A percentile compares a stretch with the other conserved stretches of the same genome.
Conservation (phyloP, 1,140 invertebrate genomes). For the Hestina assimilis region DNA sequence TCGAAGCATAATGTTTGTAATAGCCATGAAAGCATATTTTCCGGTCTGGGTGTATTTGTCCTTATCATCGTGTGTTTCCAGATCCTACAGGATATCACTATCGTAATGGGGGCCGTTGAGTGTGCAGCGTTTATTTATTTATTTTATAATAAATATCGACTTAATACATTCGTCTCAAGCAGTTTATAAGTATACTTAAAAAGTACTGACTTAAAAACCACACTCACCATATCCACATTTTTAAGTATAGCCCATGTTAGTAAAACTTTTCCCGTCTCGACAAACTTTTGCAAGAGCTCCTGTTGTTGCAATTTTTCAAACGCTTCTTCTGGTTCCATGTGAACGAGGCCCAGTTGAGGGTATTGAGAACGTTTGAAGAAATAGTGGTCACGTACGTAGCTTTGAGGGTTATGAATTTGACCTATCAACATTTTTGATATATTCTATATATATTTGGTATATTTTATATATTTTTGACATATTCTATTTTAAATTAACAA, state of each 20-base stretch:
- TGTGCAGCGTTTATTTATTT: too few species aligned
- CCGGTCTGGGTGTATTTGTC: background rate
- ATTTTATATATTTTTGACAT: too few species aligned
- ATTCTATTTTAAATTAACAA: background rate
- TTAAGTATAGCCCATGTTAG: slow-evolving; percentile 94
- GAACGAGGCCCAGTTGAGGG: slow-evolving; percentile 96
- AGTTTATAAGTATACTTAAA: background rate
- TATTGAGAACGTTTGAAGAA: slow-evolving; percentile 99
- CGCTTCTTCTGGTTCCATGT: slow-evolving; percentile 95
- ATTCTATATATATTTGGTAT: background rate
- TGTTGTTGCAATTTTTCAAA: slow-evolving; percentile 95
- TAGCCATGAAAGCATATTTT: too few species aligned
- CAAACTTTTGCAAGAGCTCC: slow-evolving; percentile 95
- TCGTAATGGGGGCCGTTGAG: too few species aligned
- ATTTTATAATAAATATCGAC: too few species aligned
- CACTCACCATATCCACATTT: slow-evolving; percentile 90
- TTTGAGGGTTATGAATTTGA: slow-evolving; percentile 95
- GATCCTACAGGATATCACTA: too few species aligned
- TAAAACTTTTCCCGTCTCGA: slow-evolving; percentile 97
- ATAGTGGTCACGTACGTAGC: slow-evolving; percentile 98
- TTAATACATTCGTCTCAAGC: too few species aligned
- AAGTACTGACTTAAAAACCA: background rate
- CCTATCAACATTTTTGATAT: slow-evolving; percentile 77
- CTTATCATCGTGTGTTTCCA: too few species aligned
- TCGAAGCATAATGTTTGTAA: too few species aligned